phyloP scores from a whole-genome alignment of 2,888 invertebrate species.

The Aporophyla lueneburgensis region DNA sequence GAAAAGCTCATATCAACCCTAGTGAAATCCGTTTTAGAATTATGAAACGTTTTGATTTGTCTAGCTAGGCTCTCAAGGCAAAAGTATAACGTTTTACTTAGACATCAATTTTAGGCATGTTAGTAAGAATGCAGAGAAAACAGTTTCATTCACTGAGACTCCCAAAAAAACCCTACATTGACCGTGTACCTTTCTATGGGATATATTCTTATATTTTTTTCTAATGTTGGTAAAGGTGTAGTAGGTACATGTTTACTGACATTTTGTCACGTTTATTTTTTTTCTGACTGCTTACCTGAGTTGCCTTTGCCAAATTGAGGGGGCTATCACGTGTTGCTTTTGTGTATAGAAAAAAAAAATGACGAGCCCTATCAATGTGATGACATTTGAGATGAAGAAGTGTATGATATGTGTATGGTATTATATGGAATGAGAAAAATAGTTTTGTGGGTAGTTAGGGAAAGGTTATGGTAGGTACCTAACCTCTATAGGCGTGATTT shows the following conservation, averaged over 20 bases:
- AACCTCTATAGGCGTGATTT: too few relatives aligned
- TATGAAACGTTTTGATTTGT: background rate
- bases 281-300: slow-evolving; percentile 84
- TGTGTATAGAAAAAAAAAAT: slow-evolving; percentile 78
- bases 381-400: slow-evolving; percentile 81
- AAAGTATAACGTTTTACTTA: background rate
- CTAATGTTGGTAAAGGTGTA: slow-evolving; percentile 76
- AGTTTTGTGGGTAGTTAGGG: background rate
- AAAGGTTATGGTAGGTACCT: background rate
- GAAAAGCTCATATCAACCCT: background rate
- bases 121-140: slow-evolving; percentile 31
- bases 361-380: slow-evolving; percentile 84
- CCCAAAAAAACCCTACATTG: slow-evolving; percentile 63
- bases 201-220: slow-evolving; percentile 63
- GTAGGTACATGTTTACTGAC: slow-evolving; percentile 90
- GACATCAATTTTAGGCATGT: background rate
- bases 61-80: background rate
- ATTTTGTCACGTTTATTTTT: slow-evolving; percentile 89
- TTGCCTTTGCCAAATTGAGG: slow-evolving; percentile 83
- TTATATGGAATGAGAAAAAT: slow-evolving; percentile 5
- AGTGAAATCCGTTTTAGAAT: background rate
- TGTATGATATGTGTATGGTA: slow-evolving; percentile 72
- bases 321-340: slow-evolving; percentile 79
- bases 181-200: slow-evolving; percentile 48
- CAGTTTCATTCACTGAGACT: slow-evolving; percentile 27